Base-by-base conservation (phyloP, 2,888 invertebrate genomes). In the Drosophila yooni region DNA sequence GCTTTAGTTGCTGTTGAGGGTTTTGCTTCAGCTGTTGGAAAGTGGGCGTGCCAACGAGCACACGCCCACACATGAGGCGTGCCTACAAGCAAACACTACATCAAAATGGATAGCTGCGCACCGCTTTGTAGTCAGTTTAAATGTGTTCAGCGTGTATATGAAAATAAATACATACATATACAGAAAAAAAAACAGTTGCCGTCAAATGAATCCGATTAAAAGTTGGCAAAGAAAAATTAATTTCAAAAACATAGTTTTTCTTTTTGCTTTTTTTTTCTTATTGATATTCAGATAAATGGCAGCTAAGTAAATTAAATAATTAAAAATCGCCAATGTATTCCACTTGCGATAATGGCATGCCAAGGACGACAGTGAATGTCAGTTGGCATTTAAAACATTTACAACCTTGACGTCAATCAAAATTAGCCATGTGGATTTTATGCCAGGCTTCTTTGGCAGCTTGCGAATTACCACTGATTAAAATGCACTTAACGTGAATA, bases 281-380 rank as follows among this genome's bases (percentile, higher is more conserved):
- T 38, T 38, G 38, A 38, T 18, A 18, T 18, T 3, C 1, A 13
- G 13, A 3, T 3, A 21, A 21, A 43, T 46, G 43, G 21, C 21
- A 46, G 46, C 15, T 2, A 25, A 46, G 25, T 46, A n/a, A 54
- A 25, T 27, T 5, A 15, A 33, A 54, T 46, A 18, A 48, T 58
- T 33, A 18, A 48, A 18, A 33, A 34, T 59, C 33, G 13, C 11
- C 18, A 27, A 3, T 36, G n/a, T 21, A 25, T 13, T 7, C 8
- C 10, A 5, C 29, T 18, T 31, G 34, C 36, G 53, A 38, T 69
- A 78, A 82, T 82, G 70, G 66, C 64, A 72, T 63, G 56, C 46
- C 80, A 76, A 70, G 79, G 74, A 62, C 75, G 74, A 62, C 75
- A 53, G 8, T 21, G 54, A 69, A 61, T 50, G 60, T n/a, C 67